Conservation (phyloP, 1,140 invertebrate genomes). For the Plectrocnemia conspersa region DNA sequence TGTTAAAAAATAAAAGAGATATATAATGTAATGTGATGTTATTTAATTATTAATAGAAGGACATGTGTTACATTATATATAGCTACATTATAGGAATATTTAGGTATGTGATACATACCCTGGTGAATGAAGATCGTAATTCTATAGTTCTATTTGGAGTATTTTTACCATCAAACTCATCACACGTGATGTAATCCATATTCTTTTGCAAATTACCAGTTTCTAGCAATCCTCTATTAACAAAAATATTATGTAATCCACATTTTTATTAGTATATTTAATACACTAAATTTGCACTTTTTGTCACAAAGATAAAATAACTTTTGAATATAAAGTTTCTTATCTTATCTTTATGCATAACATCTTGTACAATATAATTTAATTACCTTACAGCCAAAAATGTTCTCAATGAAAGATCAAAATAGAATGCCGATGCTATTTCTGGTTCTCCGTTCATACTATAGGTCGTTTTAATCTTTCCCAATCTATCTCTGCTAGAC, state of each 20-base stretch:
- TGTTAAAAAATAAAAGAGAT: no score
- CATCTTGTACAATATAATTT: neutral
- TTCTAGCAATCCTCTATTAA: conserved; percentile 52
- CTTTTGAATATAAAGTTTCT: no score
- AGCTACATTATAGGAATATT: no score
- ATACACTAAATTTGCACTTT: neutral
- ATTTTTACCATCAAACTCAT: conserved; percentile 69
- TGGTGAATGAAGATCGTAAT: conserved; percentile 51
- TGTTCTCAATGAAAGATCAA: conserved; percentile 70
- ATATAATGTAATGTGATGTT: no score
- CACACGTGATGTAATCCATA: conserved; percentile 68
- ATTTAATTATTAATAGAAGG: no score
- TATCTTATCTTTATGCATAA: neutral
- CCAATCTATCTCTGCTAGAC: conserved; percentile 56
- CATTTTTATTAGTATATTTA: conserved; percentile 14
- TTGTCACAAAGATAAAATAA: no score
- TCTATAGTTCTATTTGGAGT: conserved; percentile 61
- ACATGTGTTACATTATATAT: no score
- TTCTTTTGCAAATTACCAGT: conserved; percentile 64
- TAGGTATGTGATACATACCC: conserved; percentile 41
- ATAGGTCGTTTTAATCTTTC: conserved; percentile 63
- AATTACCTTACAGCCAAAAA: conserved; percentile 70
- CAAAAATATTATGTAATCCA: conserved; percentile 8
- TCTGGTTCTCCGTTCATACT: conserved; percentile 65
- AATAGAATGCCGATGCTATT: conserved; percentile 78